Evolutionary conservation across 1,140 invertebrate species (phyloP), one percentile per base, ranked within the genome.

Genomic region (Bombus superbus): DNA sequence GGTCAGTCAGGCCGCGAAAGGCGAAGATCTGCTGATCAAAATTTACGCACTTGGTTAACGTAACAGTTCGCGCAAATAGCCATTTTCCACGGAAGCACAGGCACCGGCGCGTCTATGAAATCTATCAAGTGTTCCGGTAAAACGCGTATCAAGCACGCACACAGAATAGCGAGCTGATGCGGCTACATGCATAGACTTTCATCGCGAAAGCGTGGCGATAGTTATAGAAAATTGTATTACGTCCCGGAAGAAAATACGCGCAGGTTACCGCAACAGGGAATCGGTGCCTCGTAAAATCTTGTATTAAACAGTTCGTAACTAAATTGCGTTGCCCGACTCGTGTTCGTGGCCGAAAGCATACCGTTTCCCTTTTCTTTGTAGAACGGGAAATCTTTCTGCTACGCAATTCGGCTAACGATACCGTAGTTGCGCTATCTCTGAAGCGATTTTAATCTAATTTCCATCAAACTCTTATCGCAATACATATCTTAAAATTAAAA

Each of bases 131-230:
- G 83, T 85, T 85, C 74, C 76, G 66, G 64, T 83, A 77, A 25
- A 38, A 64, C 62, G 73, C 66, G 53, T 76, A 68, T 64, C 57
- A 47, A 78, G 59, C n/a, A 64, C 64, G 69, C 38, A 42, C 32
- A 53, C 40, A 64, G 32, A 47, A 44, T 66, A 53, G 8, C 83
- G n/a, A 40, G 3, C 62, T 35, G 72, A 59, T 76, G n/a, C 13
- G n/a, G 25, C 35, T 18, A 9, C 15, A 38, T 71, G 68, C 57
- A 59, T 57, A 38, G 15, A 90, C 88, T 89, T 90, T 90, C 88
- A 84, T 89, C 88, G 88, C 88, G 88, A 90, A 90, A 90, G 88
- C 85, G 85, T 86, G 32, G 79, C 88, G 88, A 87, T 90, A 68
- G 75, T 76, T 81, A 83, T 80, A 87, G 77, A 85, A 83, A 81